A percentile compares a stretch with the other conserved stretches of the same genome.
Conservation (phyloP, 2,888 invertebrate genomes). For the Clanis bilineata region DNA sequence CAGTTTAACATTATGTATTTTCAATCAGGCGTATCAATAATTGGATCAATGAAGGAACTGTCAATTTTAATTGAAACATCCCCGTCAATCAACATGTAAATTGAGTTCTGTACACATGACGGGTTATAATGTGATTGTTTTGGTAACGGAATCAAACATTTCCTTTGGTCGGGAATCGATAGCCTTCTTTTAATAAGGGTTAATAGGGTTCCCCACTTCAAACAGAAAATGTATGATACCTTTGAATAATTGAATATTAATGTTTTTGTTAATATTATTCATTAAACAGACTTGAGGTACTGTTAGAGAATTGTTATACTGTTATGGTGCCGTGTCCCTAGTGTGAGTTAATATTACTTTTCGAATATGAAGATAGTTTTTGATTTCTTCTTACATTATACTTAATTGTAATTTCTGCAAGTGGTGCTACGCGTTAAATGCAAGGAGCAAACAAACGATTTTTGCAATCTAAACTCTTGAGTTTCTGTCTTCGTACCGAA, state of each 20-base stretch:
- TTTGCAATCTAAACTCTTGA: too few relatives aligned
- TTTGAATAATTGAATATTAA: background rate
- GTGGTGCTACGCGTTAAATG: too few relatives aligned
- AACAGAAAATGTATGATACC: background rate
- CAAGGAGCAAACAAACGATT: too few relatives aligned
- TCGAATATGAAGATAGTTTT: too few relatives aligned
- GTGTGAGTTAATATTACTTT: too few relatives aligned
- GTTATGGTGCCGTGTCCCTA: too few relatives aligned
- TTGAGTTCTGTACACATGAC: conserved; percentile 12
- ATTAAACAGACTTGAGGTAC: background rate
- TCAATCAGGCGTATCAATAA: conserved; percentile 54
- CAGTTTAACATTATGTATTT: conserved; percentile 47
- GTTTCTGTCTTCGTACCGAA: too few relatives aligned
- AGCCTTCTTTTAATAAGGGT: conserved; percentile 15
- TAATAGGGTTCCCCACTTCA: background rate
- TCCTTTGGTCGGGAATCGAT: conserved; percentile 22
- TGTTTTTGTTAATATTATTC: background rate
- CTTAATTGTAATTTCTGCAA: too few relatives aligned
- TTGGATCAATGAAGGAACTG: conserved; percentile 57
- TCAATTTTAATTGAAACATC: conserved; percentile 60
- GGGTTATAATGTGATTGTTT: conserved; percentile 12
- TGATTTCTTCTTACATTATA: too few relatives aligned
- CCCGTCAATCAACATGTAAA: conserved; percentile 38
- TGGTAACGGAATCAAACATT: conserved; percentile 10
- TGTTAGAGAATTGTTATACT: background rate